Percentiles rank a stretch among this genome's conserved stretches.
Evolutionary conservation across 1,140 invertebrate genomes (phyloP).

Genomic region (Panagrolaimus sp.): DNA sequence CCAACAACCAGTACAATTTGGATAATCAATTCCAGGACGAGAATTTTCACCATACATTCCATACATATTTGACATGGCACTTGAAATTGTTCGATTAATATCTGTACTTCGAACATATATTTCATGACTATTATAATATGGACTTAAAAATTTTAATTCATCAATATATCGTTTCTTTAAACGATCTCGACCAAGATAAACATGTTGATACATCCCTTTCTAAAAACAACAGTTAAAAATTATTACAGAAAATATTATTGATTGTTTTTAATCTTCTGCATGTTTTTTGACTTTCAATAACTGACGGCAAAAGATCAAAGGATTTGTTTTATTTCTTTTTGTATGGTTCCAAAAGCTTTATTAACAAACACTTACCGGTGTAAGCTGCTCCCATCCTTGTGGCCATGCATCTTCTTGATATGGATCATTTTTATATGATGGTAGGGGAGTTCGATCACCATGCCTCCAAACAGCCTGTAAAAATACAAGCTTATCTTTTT

Average conservation of each 20-base stretch:
- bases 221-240: neutral
- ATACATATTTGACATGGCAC: neutral
- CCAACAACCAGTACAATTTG: neutral
- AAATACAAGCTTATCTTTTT: neutral
- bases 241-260: neutral
- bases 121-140: neutral
- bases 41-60: neutral
- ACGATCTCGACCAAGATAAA: neutral
- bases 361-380: neutral
- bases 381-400: conserved; percentile 5
- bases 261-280: too few relatives aligned
- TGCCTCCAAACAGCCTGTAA: conserved; percentile 14
- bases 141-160: neutral
- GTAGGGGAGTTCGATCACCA: neutral
- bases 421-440: neutral
- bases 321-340: too few relatives aligned
- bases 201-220: conserved; percentile 15
- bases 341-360: too few relatives aligned
- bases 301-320: too few relatives aligned
- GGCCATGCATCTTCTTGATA: conserved; percentile 5
- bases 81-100: conserved; percentile 11
- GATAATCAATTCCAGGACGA: conserved; percentile 1
- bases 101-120: neutral
- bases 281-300: too few relatives aligned
- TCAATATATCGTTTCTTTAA: neutral